Percentiles rank a stretch among this genome's conserved stretches.
Conservation (phyloP, 1,140 invertebrate genomes). For the Pseudomyrmex sp. region DNA sequence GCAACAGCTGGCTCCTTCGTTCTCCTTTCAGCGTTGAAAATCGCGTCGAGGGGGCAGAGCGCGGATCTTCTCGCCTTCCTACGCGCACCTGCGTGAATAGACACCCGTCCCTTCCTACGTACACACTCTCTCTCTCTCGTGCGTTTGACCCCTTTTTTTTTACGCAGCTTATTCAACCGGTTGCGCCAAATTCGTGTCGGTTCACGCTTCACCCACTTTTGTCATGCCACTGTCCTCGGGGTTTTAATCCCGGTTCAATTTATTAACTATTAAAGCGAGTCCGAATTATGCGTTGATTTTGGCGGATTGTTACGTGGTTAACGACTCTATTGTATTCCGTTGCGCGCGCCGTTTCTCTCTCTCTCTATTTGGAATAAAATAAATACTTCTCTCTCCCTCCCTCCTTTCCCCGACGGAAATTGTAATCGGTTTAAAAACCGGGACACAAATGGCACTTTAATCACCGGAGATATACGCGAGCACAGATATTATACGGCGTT, state of each 20-base stretch:
- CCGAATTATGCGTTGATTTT: too few relatives aligned
- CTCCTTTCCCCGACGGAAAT: too few relatives aligned
- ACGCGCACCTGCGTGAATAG: constrained; percentile 55
- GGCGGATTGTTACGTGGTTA: too few relatives aligned
- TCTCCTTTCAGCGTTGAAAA: constrained; percentile 50
- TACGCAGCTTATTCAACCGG: constrained; percentile 20
- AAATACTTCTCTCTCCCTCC: too few relatives aligned
- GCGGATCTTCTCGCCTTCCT: constrained; percentile 55
- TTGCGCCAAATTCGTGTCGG: neutral
- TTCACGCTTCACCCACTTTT: neutral
- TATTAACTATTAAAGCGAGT: neutral
- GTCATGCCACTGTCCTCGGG: neutral
- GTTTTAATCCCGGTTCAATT: constrained; percentile 9
- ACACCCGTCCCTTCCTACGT: neutral
- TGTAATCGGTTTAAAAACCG: too few relatives aligned
- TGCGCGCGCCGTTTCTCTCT: too few relatives aligned
- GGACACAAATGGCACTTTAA: too few relatives aligned
- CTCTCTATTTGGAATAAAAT: too few relatives aligned
- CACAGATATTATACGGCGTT: too few relatives aligned
- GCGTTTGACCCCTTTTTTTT: constrained; percentile 37
- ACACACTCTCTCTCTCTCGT: neutral
- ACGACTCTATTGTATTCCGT: too few relatives aligned
- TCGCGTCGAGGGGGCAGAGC: constrained; percentile 5
- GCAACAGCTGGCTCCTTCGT: constrained; percentile 8
- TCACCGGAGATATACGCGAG: too few relatives aligned